These are phyloP conservation scores for Lamellibrachia luymesi DNA, from an alignment of 1,140 invertebrate species.

Conservation along the genomic window DNA sequence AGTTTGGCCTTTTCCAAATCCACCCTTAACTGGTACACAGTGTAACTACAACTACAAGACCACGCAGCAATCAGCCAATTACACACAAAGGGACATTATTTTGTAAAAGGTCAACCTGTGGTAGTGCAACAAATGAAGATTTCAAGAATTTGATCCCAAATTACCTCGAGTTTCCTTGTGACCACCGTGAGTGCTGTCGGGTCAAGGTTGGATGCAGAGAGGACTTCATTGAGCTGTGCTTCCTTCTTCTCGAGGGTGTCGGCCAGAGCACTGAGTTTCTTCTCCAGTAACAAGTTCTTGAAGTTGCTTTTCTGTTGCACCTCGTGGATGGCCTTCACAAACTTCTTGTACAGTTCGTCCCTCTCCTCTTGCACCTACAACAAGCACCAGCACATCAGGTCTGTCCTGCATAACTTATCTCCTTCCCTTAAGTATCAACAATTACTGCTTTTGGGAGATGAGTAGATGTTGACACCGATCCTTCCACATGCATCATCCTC, in stretches of 20 bases:
- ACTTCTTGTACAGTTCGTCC: constrained; percentile 75
- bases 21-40: too few species aligned
- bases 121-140: too few species aligned
- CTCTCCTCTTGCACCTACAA: constrained; percentile 70
- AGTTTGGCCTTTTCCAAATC: too few species aligned
- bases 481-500: too few species aligned
- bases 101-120: too few species aligned
- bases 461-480: too few species aligned
- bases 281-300: constrained; percentile 73
- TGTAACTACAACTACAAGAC: too few species aligned
- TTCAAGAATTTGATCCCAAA: neutral
- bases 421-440: constrained; percentile 59
- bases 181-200: constrained; percentile 62
- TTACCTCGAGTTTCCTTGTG: constrained; percentile 67
- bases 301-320: constrained; percentile 79
- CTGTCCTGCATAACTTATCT: constrained; percentile 69
- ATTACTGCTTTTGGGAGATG: neutral
- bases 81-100: too few species aligned
- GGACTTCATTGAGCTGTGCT: constrained; percentile 67
- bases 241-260: constrained; percentile 71
- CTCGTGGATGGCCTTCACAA: constrained; percentile 78
- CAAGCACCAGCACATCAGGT: constrained; percentile 62
- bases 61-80: too few species aligned
- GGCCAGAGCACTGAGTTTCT: constrained; percentile 69
- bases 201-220: constrained; percentile 65